Evolutionary conservation across 2,113 vertebrate species (phyloP), one percentile per base, ranked within the genome.

Genomic region (Nibea albiflora): DNA sequence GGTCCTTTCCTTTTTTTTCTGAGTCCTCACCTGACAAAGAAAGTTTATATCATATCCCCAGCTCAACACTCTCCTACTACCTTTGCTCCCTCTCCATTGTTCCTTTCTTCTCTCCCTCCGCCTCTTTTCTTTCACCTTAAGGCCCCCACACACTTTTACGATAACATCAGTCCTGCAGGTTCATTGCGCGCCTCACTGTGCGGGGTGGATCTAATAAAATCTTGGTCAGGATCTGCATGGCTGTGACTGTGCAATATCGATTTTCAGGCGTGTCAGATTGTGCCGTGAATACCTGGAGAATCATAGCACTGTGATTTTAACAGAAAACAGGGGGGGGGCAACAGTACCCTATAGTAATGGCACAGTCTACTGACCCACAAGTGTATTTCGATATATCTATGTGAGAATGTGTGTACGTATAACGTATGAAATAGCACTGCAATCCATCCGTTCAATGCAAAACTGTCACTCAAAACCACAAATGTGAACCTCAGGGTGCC

Each of bases 161-260:
- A 56, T 73, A 61, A 73, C 49, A 44, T 49, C 14, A 2, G 60
- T 67, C 17, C 46, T 66, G 73, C 57, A 52, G 68, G 73, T 69
- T 80, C 69, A 65, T 4, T 78, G 50, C 47, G 16, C 52, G 26
- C 22, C 24, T 24, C 61, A n/a, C 61, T 31, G 24, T 31, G 50
- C 16, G 8, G 42, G 19, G 76, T 76, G 61, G 49, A 4, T 46
- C 61, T 57, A 39, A 78, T 81, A 47, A 67, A 78, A 76, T 81
- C 56, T 22, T 35, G 17, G 49, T 73, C 35, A 72, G 22, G 2
- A 67, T 69, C 70, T 44, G 22, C 53, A 31, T 52, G 64, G 15
- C 63, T 61, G 75, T 58, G 61, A 66, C 52, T 79, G 15, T 64
- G n/a, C 5, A 4, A 46, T 52, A 81, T 73, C 44, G 12, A 8